Evolutionary conservation across 2,888 invertebrate species (phyloP), one percentile per base, ranked within the genome.

Genomic region (Acleris cristana): DNA sequence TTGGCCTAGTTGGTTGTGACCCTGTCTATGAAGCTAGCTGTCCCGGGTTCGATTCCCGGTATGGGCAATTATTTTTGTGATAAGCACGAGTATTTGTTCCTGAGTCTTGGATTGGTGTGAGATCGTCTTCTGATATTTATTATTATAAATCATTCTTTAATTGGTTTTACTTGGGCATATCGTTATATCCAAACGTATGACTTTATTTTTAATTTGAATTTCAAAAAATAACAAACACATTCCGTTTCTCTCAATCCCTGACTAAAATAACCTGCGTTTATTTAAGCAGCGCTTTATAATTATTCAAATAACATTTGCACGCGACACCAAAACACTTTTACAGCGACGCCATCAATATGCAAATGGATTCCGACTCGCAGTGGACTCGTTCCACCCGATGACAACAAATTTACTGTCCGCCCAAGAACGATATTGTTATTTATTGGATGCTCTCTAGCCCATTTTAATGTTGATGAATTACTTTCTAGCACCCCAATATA

Each of bases 341-440:
- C 56, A 52, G 10, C 51, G 60, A 51, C 49, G 34, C 55, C 45
- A 61, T 66, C 61, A 66, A 66, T 66, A 66, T 66, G 66, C 52
- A 61, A 66, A 66, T 66, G 56, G 34, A 61, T 49, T 26, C 44
- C 44, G 52, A 51, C 53, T 45, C 48, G n/a, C 48, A 40, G 16
- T 48, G 45, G 66, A 53, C 45, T 51, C 61, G 48, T 62, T 62
- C 52, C 51, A 48, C 34, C 30, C 30, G 44, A 30, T 56, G 61
- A 53, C 52, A 48, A 53, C 56, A 57, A 66, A 66, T 57, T 62
- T 57, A 53, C 48, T 62, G 52, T 57, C 45, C 62, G 52, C 30
- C 56, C 51, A 57, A 66, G 62, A 56, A 57, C 56, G 61, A 57
- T 61, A 44, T 55, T 52, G 57, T 62, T 62, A 66, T 66, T 66